phyloP scores from a whole-genome alignment of 2,797 vertebrate species.

The Lindbergichthys nudifrons region DNA sequence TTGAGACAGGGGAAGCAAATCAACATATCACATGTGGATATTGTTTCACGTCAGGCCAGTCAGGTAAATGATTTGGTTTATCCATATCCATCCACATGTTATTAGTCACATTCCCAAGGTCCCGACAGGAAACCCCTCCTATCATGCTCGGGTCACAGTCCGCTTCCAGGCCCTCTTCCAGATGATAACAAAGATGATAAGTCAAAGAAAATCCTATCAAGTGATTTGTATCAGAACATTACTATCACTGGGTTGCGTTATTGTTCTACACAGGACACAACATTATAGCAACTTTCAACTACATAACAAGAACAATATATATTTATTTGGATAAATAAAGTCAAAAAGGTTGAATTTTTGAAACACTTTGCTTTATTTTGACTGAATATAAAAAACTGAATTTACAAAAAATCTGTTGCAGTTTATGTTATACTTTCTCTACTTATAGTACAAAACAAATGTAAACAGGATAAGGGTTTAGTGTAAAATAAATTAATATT shows the following conservation, averaged over 20 bases:
- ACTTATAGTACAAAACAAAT: neutral
- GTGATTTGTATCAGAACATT: no score
- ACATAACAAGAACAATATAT: neutral
- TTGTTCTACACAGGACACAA: neutral
- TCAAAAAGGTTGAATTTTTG: neutral
- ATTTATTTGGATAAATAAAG: neutral
- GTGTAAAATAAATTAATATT: neutral
- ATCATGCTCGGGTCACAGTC: constrained; percentile 64
- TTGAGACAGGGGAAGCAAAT: constrained; percentile 4
- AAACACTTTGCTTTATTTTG: neutral
- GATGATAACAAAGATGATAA: constrained; percentile 53
- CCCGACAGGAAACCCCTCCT: constrained; percentile 17
- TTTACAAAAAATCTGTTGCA: neutral
- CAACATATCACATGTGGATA: constrained; percentile 4
- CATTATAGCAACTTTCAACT: neutral
- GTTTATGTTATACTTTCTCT: neutral
- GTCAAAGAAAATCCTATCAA: constrained; percentile 12
- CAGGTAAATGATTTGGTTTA: no score
- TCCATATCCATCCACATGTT: constrained; percentile 3
- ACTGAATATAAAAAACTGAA: neutral
- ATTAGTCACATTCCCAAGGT: constrained; percentile 16
- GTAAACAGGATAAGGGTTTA: neutral
- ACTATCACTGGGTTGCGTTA: neutral
- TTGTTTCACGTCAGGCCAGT: constrained; percentile 8
- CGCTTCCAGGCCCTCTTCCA: constrained; percentile 25